Evolutionary conservation across 2,797 vertebrate genomes (phyloP).

Genomic region (Leptoclinus maculatus): DNA sequence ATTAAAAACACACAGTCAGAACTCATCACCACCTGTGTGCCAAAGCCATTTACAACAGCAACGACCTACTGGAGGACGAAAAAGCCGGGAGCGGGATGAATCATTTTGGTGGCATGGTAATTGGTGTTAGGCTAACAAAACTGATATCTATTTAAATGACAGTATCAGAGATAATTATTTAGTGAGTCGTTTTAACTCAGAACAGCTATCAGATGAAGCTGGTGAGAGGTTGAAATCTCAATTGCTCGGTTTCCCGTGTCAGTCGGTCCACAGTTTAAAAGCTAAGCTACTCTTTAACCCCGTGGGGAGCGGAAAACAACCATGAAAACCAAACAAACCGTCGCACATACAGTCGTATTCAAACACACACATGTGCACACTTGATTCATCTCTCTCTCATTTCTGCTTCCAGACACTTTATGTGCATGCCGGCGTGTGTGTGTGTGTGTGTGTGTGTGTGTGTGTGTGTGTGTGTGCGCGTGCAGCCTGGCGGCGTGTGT

Average conservation of each 20-base stretch:
- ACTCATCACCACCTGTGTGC: not conserved
- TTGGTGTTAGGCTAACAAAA: not conserved
- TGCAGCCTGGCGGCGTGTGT: conserved; percentile 36
- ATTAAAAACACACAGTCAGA: not conserved
- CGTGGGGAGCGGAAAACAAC: not conserved
- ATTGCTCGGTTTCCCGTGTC: conserved; percentile 4
- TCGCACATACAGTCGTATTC: conserved; percentile 20
- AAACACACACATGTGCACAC: conserved; percentile 14
- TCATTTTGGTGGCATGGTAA: conserved; percentile 9
- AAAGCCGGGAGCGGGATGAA: conserved; percentile 19
- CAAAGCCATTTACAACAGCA: not conserved
- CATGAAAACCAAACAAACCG: conserved; percentile 34
- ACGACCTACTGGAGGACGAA: not conserved
- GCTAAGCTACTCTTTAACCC: conserved; percentile 29
- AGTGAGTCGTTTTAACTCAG: not conserved
- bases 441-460: not conserved
- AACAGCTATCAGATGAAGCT: not conserved
- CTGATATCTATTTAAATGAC: conserved; percentile 21
- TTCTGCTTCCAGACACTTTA: conserved; percentile 6
- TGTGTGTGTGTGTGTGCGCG: not conserved
- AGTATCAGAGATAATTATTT: conserved; percentile 22
- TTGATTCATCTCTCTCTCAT: conserved; percentile 45
- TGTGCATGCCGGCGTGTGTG: not conserved
- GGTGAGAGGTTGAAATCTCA: conserved; percentile 7
- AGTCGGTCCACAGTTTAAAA: not conserved